Evolutionary conservation across 2,797 vertebrate species (phyloP).

Genomic region (Thunnus albacares): DNA sequence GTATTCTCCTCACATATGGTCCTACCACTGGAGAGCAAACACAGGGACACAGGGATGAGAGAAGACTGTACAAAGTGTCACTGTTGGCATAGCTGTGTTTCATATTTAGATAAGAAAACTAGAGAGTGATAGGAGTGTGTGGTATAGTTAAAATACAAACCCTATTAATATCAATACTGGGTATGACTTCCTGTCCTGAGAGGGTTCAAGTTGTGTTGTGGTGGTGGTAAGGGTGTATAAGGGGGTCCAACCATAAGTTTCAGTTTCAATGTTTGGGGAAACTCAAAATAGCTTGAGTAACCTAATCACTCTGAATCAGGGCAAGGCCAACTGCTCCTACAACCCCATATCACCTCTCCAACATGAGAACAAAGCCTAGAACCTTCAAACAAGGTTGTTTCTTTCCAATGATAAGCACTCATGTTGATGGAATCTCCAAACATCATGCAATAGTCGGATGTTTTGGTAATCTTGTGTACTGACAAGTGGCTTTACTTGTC

Average conservation of each 20-base stretch:
- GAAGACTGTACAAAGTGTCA: neutral
- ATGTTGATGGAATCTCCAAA: neutral
- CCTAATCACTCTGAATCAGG: constrained; percentile 2
- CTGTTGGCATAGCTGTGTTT: neutral
- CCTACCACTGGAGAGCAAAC: constrained; percentile 87
- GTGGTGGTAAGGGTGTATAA: neutral
- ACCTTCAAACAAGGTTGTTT: neutral
- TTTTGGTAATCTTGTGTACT: neutral
- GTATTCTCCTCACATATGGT: constrained; percentile 94
- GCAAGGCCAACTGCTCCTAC: constrained; percentile 26
- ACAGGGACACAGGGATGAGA: neutral
- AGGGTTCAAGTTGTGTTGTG: constrained; percentile 5
- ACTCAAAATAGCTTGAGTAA: constrained; percentile 44
- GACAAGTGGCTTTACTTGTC: neutral
- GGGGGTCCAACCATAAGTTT: constrained; percentile 31
- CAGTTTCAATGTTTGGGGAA: constrained; percentile 62
- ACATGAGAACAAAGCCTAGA: neutral
- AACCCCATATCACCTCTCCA: constrained; percentile 10
- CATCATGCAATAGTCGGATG: neutral
- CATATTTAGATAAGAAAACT: neutral
- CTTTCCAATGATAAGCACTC: neutral
- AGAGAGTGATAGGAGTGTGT: neutral
- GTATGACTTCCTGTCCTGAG: constrained; percentile 16
- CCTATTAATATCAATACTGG: constrained; percentile 33
- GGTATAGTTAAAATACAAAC: constrained; percentile 29